Conservation (phyloP, 2,888 invertebrate species). For the Oligia latruncula region DNA sequence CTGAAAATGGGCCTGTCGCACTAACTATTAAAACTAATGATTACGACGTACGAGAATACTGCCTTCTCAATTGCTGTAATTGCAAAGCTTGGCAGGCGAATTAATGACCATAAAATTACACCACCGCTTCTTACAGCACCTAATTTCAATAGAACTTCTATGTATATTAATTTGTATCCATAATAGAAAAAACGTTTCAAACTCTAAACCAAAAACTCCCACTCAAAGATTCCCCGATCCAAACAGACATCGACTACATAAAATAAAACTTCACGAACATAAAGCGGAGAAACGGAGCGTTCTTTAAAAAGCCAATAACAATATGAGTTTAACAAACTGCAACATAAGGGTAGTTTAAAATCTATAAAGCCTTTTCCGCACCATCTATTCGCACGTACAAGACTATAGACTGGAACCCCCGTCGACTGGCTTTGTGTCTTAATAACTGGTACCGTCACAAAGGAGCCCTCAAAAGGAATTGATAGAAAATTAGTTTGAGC, state of each 20-base stretch:
- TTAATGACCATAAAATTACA: not conserved
- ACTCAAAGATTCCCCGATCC: constrained; percentile 17
- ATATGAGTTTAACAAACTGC: constrained; percentile 82
- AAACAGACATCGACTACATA: constrained; percentile 38
- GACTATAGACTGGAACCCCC: constrained; percentile 64
- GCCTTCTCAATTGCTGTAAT: constrained; percentile 18
- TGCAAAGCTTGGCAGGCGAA: not conserved
- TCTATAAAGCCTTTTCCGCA: constrained; percentile 81
- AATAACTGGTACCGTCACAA: constrained; percentile 77
- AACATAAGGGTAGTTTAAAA: constrained; percentile 80
- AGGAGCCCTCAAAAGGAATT: constrained; percentile 80
- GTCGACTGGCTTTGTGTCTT: constrained; percentile 79
- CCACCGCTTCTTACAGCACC: not conserved
- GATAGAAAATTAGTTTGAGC: constrained; percentile 80
- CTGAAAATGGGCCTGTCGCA: not conserved
- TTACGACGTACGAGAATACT: constrained; percentile 9
- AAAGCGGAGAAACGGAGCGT: constrained; percentile 58
- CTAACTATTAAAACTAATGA: constrained; percentile 17
- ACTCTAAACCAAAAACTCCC: constrained; percentile 12
- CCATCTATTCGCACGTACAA: constrained; percentile 80
- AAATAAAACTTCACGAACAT: constrained; percentile 59
- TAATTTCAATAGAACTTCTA: not conserved
- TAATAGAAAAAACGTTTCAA: not conserved
- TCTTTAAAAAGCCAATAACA: constrained; percentile 80
- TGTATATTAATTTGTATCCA: not conserved